These are phyloP conservation scores for Brachionus asplanchnoidis DNA, from an alignment of 1,140 invertebrate species.

Conservation along the genomic window DNA sequence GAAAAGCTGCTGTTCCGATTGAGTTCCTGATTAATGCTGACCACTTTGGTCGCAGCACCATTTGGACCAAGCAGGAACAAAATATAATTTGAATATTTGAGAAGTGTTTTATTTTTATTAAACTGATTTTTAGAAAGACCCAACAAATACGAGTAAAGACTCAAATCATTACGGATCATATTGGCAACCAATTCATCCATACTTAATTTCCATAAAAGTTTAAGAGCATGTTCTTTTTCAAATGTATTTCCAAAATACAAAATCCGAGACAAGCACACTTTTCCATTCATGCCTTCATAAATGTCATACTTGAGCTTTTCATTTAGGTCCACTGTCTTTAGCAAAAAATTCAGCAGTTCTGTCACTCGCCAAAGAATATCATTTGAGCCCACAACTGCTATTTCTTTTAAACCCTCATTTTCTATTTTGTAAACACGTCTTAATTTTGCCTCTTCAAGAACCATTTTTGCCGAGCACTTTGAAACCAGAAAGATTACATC, in stretches of 20 bases:
- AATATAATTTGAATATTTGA: conserved; percentile 19
- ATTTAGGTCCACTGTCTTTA: neutral
- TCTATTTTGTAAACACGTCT: conserved; percentile 20
- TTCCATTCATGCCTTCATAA: neutral
- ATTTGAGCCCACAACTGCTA: neutral
- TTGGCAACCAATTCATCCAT: neutral
- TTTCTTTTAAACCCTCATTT: conserved; percentile 20
- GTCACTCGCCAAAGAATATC: neutral
- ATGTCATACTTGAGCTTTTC: conserved; percentile 18
- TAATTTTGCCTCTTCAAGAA: neutral
- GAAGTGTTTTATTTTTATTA: conserved; percentile 1
- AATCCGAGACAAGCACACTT: neutral
- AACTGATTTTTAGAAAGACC: conserved; percentile 10
- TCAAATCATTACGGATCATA: neutral
- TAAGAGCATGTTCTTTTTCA: conserved; percentile 27
- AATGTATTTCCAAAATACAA: conserved; percentile 1
- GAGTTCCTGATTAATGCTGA: neutral
- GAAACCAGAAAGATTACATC: neutral
- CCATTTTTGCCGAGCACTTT: neutral
- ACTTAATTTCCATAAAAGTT: conserved; percentile 17
- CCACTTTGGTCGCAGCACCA: neutral
- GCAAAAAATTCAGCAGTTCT: conserved; percentile 2
- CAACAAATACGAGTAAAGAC: neutral
- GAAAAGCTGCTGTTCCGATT: neutral
- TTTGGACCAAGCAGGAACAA: neutral